phyloP scores from a whole-genome alignment of 2,113 vertebrate genomes.

The Menidia beryllina region DNA sequence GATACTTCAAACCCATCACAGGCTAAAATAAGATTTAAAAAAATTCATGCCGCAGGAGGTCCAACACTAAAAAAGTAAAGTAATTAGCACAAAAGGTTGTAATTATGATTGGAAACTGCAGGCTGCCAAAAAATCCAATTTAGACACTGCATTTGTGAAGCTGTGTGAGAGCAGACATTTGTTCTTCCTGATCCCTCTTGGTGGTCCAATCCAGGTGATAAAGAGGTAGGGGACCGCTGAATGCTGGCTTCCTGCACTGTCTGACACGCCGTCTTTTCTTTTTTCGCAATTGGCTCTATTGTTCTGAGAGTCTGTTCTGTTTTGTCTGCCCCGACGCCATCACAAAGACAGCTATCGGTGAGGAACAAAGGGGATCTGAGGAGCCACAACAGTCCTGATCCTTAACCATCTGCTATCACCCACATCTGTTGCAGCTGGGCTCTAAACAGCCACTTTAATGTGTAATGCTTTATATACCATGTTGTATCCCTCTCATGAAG shows the following conservation, averaged over 20 bases:
- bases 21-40: constrained; percentile 21
- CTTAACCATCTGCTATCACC: constrained; percentile 55
- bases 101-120: constrained; percentile 56
- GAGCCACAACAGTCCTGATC: constrained; percentile 47
- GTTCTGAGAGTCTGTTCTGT: constrained; percentile 53
- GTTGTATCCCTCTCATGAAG: background rate
- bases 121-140: constrained; percentile 29
- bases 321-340: constrained; percentile 71
- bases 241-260: background rate
- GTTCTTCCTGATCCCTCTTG: constrained; percentile 39
- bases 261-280: background rate
- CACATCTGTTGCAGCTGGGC: constrained; percentile 49
- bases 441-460: background rate
- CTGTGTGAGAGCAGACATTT: background rate
- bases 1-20: constrained; percentile 19
- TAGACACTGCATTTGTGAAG: constrained; percentile 11
- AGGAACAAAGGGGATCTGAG: constrained; percentile 62
- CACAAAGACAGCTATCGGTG: constrained; percentile 54
- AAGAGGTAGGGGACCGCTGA: constrained; percentile 16
- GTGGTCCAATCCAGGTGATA: constrained; percentile 40
- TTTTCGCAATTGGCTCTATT: constrained; percentile 28
- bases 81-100: constrained; percentile 49
- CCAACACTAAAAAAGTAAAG: constrained; percentile 41
- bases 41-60: background rate
- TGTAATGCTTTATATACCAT: constrained; percentile 13